Evolutionary conservation across 2,888 invertebrate genomes (phyloP), one percentile per base, ranked within the genome.

Genomic region (Cataglyphis altisquamis): DNA sequence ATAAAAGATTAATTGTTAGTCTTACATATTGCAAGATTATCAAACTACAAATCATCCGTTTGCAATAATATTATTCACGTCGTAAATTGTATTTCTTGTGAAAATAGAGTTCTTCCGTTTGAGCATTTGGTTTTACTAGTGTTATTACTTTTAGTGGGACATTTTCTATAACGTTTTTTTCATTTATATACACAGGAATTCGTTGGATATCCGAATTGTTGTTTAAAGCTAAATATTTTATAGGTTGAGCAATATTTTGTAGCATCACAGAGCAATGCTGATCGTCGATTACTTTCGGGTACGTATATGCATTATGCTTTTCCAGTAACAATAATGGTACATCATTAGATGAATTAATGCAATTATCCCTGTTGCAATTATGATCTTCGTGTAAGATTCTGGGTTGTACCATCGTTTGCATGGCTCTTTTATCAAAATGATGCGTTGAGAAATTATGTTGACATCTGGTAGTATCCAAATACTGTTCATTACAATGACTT

Each of bases 141-240:
- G 77, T 10, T 77, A 63, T n/a, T 63, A 75, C 15, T 18, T 67
- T 48, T 41, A 52, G 18, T 25, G 55, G 36, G 12, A n/a, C 29
- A 72, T 25, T 48, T 72, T 77, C 52, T 25, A n/a, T 41, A 41
- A 29, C 6, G 41, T 1, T 21, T 15, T 3, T 29, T 6, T 77
- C 55, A 39, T 21, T 77, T 57, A 72, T 73, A 18, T 78, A 73
- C 5, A 78, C 21, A 5, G 78, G 78, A 32, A 78, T 60, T 55
- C 39, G 57, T 32, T 73, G 74, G 4, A 57, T 45, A 3, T 52
- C 8, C 3, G 32, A 29, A 21, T 39, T 57, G 10, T 18, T 78
- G 4, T 45, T 41, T 18, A 73, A 41, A 45, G 78, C 74, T 0
- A 73, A 57, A 18, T 78, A 78, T 32, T 78, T 78, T 32, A 73